Evolutionary conservation across 2,888 invertebrate species (phyloP).

Genomic region (Sphaerophoria taeniata): DNA sequence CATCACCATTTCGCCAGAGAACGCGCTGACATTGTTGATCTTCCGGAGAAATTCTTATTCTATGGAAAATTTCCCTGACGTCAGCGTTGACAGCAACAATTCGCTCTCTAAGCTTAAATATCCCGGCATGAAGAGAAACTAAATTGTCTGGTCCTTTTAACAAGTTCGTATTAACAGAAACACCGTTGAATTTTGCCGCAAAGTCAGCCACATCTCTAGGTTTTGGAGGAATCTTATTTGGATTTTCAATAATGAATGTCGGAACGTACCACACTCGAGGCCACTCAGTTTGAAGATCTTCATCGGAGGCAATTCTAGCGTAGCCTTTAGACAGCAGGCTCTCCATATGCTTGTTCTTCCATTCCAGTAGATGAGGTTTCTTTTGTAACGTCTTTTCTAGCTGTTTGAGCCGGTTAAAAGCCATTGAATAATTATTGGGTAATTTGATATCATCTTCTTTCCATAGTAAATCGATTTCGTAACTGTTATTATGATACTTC

Average conservation of each 20-base stretch:
- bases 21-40: slow-evolving; percentile 7
- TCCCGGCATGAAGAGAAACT: not conserved
- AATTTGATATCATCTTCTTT: slow-evolving; percentile 12
- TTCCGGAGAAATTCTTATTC: not conserved
- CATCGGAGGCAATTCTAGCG: slow-evolving; percentile 29
- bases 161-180: not conserved
- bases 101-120: not conserved
- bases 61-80: not conserved
- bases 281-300: slow-evolving; percentile 29
- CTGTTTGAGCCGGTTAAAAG: not conserved
- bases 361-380: not conserved
- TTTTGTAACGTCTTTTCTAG: not conserved
- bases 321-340: not conserved
- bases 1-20: not conserved
- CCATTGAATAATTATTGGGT: slow-evolving; percentile 46
- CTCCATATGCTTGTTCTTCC: not conserved
- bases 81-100: not conserved
- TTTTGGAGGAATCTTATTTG: slow-evolving; percentile 47
- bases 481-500: slow-evolving; percentile 16
- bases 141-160: no score
- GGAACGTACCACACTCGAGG: slow-evolving; percentile 75
- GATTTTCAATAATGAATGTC: slow-evolving; percentile 63
- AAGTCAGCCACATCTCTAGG: slow-evolving; percentile 59
- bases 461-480: slow-evolving; percentile 34
- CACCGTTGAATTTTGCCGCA: slow-evolving; percentile 41